These are phyloP conservation scores for Macquaria ambigua DNA, from an alignment of 2,113 vertebrate species.

Conservation along the genomic window DNA sequence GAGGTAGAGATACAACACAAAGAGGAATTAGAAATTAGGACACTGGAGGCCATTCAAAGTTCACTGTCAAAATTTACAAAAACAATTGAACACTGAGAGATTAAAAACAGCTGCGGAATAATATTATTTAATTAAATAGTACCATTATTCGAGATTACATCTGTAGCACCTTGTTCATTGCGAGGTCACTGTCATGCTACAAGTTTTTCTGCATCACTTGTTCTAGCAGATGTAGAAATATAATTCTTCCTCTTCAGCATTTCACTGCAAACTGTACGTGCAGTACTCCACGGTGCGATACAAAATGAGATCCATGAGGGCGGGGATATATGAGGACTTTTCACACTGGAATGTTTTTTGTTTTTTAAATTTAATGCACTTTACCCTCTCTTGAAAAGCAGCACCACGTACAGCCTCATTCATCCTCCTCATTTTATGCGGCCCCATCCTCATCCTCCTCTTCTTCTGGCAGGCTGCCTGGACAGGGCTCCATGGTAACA, in stretches of 20 bases:
- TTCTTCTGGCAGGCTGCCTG: constrained; percentile 76
- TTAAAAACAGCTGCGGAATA: constrained; percentile 6
- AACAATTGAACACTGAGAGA: constrained; percentile 9
- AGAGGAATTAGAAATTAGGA: constrained; percentile 21
- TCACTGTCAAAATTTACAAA: not conserved
- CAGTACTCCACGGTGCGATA: not conserved
- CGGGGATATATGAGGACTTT: not conserved
- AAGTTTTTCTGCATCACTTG: not conserved
- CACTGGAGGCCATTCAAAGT: not conserved
- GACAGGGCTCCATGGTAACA: constrained; percentile 90
- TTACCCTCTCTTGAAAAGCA: constrained; percentile 24
- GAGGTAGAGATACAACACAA: constrained; percentile 31
- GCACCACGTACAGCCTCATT: not conserved
- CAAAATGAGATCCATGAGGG: not conserved
- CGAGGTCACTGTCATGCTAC: constrained; percentile 14
- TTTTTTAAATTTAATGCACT: constrained; percentile 8
- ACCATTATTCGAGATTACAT: constrained; percentile 5
- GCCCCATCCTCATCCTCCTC: constrained; percentile 72
- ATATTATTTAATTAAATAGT: constrained; percentile 39
- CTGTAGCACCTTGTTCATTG: constrained; percentile 50
- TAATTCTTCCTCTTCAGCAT: not conserved
- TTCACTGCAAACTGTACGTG: not conserved
- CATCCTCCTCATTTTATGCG: constrained; percentile 17
- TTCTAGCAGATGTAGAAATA: constrained; percentile 3
- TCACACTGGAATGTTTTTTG: constrained; percentile 1